Base-by-base conservation (phyloP, 37 sponge, comb jelly and placozoan genomes). In the Corticium candelabrum region DNA sequence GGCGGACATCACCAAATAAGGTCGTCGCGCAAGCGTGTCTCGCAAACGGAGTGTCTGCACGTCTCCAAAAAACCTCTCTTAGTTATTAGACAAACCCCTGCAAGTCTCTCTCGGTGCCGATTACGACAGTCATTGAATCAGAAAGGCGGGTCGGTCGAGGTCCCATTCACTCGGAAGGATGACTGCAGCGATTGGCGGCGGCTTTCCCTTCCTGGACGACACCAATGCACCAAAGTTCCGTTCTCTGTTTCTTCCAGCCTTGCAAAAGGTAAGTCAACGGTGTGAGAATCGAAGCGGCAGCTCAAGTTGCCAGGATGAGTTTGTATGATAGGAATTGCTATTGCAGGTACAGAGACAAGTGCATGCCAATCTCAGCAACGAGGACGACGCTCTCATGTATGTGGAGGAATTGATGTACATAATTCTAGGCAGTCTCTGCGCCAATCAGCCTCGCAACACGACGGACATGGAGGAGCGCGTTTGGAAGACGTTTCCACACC, bases 321-420 rank as follows among this genome's bases (percentile, higher is more conserved):
- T n/a, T n/a, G n/a, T n/a, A n/a, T n/a, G n/a, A n/a, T n/a, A n/a
- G n/a, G n/a, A n/a, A n/a, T n/a, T n/a, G n/a, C n/a, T n/a, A n/a
- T n/a, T n/a, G n/a, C n/a, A 95, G 96, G 86, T 91, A 37, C 83
- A 84, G 57, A 82, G 88, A 40, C 87, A 95, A 71, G 96, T 91
- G n/a, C 91, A 91, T 68, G 92, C 92, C 50, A 79, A 86, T 0
- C 71, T 91, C 39, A 85, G 84, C 27, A 91, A 89, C 34, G 89
- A 90, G 2, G 85, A 85, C 43, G 87, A 89, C 37, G 87, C 92
- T 0, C 31, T 95, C 37, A 69, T 41, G 0, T 91, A 87, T 69
- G 78, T 95, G 40, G 96, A 95, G 77, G 76, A 67, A 1, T 84
- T 95, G 39, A 27, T 95, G 68, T 89, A 79, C 68, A 78, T 73